Base-by-base conservation (phyloP, 2,888 invertebrate genomes). In the Dicycla oo region DNA sequence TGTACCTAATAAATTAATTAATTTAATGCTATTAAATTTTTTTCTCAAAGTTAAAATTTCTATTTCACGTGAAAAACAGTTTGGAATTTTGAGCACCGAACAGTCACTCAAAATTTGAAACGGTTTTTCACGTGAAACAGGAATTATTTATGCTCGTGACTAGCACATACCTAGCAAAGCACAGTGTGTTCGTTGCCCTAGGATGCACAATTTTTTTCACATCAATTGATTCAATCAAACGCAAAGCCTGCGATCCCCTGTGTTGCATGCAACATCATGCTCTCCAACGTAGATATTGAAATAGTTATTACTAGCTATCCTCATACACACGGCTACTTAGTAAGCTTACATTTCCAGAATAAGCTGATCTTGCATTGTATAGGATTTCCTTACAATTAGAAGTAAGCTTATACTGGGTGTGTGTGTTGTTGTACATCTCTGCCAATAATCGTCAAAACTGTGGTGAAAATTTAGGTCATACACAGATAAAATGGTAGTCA, bases 211-310 rank as follows among this genome's bases (percentile, higher is more conserved):
- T 79, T 73, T 49, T 71, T 75, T 72, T 73, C 79, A 73, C 73
- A 78, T 75, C 73, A 78, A 54, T 60, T 54, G 63, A 43, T 75
- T 64, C 49, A 72, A 78, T 79, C 64, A 72, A 49, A 73, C 47
- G 13, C 79, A 57, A 69, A 51, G 51, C 45, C 43, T 15, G 51
- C 10, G 10, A 45, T 51, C 18, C 10, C 30, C n/a, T 45, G 51
- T 56, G 49, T 56, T 77, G 49, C 23, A 54, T 77, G 56, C 56
- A 49, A 43, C 30, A 53, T 13, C 70, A 23, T 45, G 30, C 38
- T 40, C 45, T 60, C 11, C 23, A 30, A 15, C 30, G 20, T 40
- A 26, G 23, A 6, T 73, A 45, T 56, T n/a, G 38, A 51, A 78
- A 75, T 38, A 70, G 57, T 63, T 40, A 57, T 73, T 54, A 78